Conservation (phyloP, 2,888 invertebrate species). For the Cosmia pyralina region DNA sequence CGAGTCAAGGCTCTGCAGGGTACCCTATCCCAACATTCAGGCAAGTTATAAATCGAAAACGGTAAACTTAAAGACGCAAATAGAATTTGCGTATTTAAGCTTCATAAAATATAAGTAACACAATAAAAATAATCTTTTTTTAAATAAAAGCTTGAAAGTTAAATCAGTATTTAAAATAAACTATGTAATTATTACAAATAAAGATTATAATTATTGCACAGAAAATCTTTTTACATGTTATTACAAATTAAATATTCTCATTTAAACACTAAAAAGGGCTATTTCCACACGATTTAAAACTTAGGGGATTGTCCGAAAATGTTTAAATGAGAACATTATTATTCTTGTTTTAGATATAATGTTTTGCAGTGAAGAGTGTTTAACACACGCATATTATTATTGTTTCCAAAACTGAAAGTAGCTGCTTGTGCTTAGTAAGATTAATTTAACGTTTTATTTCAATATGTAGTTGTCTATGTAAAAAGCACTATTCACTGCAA, state of each 20-base stretch:
- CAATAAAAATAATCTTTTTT: constrained; percentile 64
- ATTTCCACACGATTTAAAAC: neutral
- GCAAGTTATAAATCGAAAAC: constrained; percentile 89
- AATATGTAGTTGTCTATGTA: neutral
- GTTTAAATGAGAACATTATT: constrained; percentile 39
- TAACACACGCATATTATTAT: neutral
- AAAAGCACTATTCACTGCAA: constrained; percentile 39
- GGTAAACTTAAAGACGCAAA: constrained; percentile 78
- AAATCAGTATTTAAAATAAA: constrained; percentile 5
- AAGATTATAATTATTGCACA: constrained; percentile 66
- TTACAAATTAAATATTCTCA: constrained; percentile 43
- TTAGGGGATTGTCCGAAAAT: neutral
- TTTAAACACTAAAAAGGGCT: neutral
- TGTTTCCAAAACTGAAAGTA: neutral
- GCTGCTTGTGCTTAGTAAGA: neutral
- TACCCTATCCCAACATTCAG: constrained; percentile 99
- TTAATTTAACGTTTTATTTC: neutral
- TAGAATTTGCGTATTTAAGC: constrained; percentile 73
- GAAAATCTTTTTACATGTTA: constrained; percentile 19
- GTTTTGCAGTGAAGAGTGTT: constrained; percentile 35
- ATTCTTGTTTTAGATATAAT: neutral
- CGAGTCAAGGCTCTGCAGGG: constrained; percentile 92
- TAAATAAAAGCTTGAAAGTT: neutral
- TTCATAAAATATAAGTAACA: constrained; percentile 55
- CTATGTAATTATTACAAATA: constrained; percentile 3